phyloP scores from a whole-genome alignment of 53 echinoderm and acorn worm species.

The Zoroaster sp. region DNA sequence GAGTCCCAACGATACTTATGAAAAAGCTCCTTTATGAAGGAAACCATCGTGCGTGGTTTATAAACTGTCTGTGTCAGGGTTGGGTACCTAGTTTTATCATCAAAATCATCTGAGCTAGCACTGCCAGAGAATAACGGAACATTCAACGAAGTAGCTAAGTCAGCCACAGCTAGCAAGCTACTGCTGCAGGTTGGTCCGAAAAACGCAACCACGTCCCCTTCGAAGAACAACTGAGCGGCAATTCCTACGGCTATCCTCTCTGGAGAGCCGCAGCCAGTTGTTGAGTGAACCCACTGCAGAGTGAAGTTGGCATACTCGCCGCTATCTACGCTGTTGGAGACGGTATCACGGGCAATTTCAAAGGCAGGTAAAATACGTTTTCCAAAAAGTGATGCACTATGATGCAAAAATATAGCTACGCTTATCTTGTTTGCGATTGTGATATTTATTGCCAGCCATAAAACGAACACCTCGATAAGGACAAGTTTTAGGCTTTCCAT shows the following conservation, averaged over 20 bases:
- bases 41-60: background rate
- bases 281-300: background rate
- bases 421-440: background rate
- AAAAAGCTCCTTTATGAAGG: background rate
- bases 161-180: background rate
- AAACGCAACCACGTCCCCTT: conserved; percentile 6
- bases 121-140: background rate
- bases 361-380: conserved; percentile 56
- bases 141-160: conserved; percentile 36
- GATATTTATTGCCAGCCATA: background rate
- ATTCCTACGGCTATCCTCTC: background rate
- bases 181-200: conserved; percentile 41
- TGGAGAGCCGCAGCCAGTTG: conserved; percentile 3
- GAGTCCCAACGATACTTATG: background rate
- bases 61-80: background rate
- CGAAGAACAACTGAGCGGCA: conserved; percentile 23
- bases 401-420: background rate
- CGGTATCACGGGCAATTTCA: conserved; percentile 72
- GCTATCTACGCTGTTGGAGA: conserved; percentile 48
- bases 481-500: background rate
- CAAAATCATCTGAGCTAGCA: background rate
- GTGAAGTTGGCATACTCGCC: conserved; percentile 72
- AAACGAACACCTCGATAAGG: background rate
- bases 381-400: background rate
- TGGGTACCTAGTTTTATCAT: background rate